Evolutionary conservation across 1,140 invertebrate genomes (phyloP).

Genomic region (Babylonia areolata): DNA sequence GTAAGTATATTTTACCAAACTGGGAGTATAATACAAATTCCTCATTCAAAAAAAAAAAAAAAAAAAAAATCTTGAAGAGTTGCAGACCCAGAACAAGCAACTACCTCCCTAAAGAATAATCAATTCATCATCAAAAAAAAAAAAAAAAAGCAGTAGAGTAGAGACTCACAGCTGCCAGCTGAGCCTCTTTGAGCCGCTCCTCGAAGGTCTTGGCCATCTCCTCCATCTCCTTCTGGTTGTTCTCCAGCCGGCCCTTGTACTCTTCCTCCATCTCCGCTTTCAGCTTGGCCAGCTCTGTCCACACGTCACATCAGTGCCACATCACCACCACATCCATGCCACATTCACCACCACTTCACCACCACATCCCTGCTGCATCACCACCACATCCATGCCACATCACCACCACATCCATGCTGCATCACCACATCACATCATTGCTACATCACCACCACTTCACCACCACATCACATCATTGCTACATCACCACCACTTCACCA

Average conservation of each 20-base stretch:
- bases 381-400: no score
- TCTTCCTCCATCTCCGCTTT: conserved; percentile 78
- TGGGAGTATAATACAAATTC: no score
- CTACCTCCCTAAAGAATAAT: no score
- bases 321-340: neutral
- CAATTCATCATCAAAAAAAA: no score
- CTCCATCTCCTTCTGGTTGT: conserved; percentile 80
- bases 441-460: no score
- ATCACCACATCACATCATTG: neutral
- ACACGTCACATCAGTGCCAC: no score
- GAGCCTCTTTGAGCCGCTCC: conserved; percentile 76
- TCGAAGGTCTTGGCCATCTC: conserved; percentile 80
- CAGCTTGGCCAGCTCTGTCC: conserved; percentile 71
- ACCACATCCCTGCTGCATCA: neutral
- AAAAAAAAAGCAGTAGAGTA: no score
- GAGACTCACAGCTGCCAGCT: conserved; percentile 39
- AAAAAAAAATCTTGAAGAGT: no score
- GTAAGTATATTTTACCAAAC: no score
- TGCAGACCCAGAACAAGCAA: no score
- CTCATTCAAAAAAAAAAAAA: no score
- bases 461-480: no score
- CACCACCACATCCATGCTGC: neutral
- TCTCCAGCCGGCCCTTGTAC: conserved; percentile 75
- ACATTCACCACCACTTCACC: neutral
- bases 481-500: neutral